Percentiles rank a stretch among this genome's conserved stretches.
These are phyloP conservation scores for Limanda limanda DNA, from an alignment of 2,113 vertebrate species.

Conservation along the genomic window DNA sequence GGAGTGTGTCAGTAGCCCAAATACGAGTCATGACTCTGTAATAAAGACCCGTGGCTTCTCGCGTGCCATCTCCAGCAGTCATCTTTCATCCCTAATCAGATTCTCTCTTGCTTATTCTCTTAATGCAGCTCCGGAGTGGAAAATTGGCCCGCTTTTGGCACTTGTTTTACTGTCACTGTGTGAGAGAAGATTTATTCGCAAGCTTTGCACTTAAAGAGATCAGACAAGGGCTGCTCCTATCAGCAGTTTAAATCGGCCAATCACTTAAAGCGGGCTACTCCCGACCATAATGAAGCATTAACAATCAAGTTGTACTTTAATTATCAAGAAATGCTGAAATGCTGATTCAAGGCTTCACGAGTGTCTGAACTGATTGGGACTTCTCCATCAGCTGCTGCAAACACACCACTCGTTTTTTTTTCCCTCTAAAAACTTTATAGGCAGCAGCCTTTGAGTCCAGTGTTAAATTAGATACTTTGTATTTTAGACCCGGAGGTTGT, in stretches of 20 bases:
- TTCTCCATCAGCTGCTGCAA: slow-evolving; percentile 36
- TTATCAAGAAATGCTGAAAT: slow-evolving; percentile 81
- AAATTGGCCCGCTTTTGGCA: slow-evolving; percentile 75
- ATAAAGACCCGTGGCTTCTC: slow-evolving; percentile 56
- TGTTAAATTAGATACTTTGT: not conserved
- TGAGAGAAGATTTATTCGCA: slow-evolving; percentile 79
- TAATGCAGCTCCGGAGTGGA: slow-evolving; percentile 70
- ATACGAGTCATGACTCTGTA: slow-evolving; percentile 47
- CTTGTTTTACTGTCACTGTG: slow-evolving; percentile 70
- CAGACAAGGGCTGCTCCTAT: slow-evolving; percentile 80
- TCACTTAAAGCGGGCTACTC: slow-evolving; percentile 82
- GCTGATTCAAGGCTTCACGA: slow-evolving; percentile 77
- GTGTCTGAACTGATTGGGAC: slow-evolving; percentile 31
- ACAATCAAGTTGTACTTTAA: slow-evolving; percentile 81
- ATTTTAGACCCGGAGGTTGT: slow-evolving; percentile 6
- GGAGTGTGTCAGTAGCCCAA: slow-evolving; percentile 38
- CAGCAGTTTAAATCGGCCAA: slow-evolving; percentile 85
- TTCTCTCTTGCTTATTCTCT: slow-evolving; percentile 68
- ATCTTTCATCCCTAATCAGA: slow-evolving; percentile 62
- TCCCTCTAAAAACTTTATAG: not conserved
- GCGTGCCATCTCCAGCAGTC: slow-evolving; percentile 57
- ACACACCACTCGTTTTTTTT: not conserved
- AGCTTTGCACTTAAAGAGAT: slow-evolving; percentile 83
- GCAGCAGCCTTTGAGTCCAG: not conserved
- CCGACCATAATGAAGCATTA: slow-evolving; percentile 82